These are phyloP conservation scores for Muraenolepis orangiensis DNA, from an alignment of 2,797 vertebrate genomes.

Conservation along the genomic window DNA sequence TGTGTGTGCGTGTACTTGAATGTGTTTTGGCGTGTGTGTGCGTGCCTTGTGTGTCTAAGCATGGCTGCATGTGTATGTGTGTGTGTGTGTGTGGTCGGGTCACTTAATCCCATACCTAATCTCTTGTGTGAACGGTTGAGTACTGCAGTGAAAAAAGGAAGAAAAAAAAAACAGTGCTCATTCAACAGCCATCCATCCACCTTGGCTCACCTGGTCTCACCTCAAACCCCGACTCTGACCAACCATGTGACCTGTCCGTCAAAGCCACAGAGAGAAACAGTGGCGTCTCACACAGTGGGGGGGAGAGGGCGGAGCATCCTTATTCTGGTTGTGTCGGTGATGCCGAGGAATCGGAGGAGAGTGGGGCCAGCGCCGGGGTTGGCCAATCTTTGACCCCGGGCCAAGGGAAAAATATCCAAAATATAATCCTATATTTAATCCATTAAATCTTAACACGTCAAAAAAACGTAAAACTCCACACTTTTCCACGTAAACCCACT, in stretches of 20 bases:
- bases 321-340: neutral
- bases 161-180: slow-evolving; percentile 38
- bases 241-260: slow-evolving; percentile 11
- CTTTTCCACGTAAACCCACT: no score
- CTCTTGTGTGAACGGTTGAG: slow-evolving; percentile 38
- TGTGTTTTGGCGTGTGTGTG: no score
- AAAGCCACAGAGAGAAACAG: slow-evolving; percentile 39
- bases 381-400: neutral
- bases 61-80: no score
- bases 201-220: no score
- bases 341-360: neutral
- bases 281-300: slow-evolving; percentile 27
- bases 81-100: slow-evolving; percentile 34
- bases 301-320: neutral
- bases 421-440: no score
- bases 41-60: no score
- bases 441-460: no score
- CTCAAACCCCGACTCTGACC: neutral
- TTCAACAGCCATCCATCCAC: neutral
- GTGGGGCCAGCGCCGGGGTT: neutral
- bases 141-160: slow-evolving; percentile 55
- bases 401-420: no score
- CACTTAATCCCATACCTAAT: slow-evolving; percentile 65
- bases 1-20: no score
- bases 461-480: no score